These are phyloP conservation scores for Dysmachus trigonus DNA, from an alignment of 2,888 invertebrate genomes.

Conservation along the genomic window DNA sequence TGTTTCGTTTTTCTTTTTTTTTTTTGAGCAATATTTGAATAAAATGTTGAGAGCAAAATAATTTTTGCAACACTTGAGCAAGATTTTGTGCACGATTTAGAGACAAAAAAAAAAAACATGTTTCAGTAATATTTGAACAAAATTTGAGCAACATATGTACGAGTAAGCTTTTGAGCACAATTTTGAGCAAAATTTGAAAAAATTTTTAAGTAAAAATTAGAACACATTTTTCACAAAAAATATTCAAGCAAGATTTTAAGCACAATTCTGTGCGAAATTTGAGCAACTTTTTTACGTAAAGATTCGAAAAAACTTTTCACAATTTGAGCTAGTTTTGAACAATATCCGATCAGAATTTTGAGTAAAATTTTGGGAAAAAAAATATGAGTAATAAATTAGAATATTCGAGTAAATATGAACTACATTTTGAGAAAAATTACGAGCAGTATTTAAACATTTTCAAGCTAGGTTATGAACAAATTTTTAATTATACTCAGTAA, in stretches of 20 bases:
- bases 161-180: not conserved
- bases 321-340: not conserved
- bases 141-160: not conserved
- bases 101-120: no score
- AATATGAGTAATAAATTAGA: no score
- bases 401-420: no score
- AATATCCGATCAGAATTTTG: not conserved
- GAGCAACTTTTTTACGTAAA: not conserved
- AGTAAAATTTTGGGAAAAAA: not conserved
- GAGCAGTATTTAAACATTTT: no score
- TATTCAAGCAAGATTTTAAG: not conserved
- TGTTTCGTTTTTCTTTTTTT: not conserved
- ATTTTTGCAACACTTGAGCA: not conserved
- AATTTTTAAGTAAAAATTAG: not conserved
- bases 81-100: not conserved
- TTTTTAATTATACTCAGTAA: no score
- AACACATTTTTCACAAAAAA: not conserved
- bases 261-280: not conserved
- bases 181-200: not conserved
- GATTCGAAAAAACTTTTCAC: not conserved
- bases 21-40: not conserved
- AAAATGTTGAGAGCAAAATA: not conserved
- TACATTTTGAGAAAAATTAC: no score
- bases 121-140: not conserved
- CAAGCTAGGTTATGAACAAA: no score